Evolutionary conservation across 2,113 vertebrate genomes (phyloP).

Genomic region (Symphodus melops): DNA sequence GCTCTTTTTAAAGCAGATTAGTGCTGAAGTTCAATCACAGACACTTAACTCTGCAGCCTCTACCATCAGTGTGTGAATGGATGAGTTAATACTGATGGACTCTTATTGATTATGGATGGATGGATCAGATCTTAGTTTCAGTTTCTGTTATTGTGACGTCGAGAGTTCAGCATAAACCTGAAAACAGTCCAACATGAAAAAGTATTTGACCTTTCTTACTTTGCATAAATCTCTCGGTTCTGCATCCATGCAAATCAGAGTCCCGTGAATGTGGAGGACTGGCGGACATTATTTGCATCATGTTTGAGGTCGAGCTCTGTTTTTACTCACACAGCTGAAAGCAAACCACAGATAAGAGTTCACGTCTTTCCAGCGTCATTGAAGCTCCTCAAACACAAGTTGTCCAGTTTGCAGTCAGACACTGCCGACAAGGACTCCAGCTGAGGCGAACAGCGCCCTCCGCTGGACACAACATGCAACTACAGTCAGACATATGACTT

Average conservation of each 20-base stretch:
- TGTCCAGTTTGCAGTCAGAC: background rate
- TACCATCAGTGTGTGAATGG: too few species aligned
- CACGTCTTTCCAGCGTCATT: background rate
- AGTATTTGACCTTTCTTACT: background rate
- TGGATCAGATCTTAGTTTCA: too few species aligned
- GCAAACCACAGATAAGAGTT: background rate
- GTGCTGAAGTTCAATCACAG: too few species aligned
- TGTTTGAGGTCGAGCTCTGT: conserved; percentile 4
- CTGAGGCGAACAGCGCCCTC: conserved; percentile 52
- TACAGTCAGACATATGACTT: background rate
- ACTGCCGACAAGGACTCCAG: background rate
- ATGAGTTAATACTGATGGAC: too few species aligned
- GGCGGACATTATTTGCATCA: conserved; percentile 20
- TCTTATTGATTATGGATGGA: too few species aligned
- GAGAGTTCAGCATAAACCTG: too few species aligned
- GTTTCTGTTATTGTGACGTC: too few species aligned
- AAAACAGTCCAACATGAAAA: background rate
- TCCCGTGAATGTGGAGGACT: background rate
- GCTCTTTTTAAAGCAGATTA: too few species aligned
- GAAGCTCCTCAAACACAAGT: background rate
- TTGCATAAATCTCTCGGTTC: background rate
- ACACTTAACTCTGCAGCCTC: too few species aligned
- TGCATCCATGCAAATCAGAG: conserved; percentile 50
- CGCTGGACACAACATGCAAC: conserved; percentile 20
- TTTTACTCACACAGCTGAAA: conserved; percentile 5